Base-by-base conservation (phyloP, 2,888 invertebrate species). In the Cerceris ruficornis region DNA sequence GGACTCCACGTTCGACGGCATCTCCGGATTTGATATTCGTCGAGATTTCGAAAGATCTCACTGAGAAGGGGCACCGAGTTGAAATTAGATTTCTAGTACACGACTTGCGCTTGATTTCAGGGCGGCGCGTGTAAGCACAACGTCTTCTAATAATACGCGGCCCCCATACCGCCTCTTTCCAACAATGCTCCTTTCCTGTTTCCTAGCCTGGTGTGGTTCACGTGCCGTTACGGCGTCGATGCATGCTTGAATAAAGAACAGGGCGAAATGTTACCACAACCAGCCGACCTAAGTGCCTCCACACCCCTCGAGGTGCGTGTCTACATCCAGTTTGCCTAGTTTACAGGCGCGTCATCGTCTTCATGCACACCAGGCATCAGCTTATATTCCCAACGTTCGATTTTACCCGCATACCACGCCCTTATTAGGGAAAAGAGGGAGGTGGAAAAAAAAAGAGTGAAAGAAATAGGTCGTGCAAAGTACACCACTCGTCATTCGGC, bases 61-160 rank as follows among this genome's bases (percentile, higher is more conserved):
- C 62, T 39, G 60, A 28, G 64, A 52, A 14, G 55, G 69, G 49
- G 50, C 46, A 42, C 59, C 43, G 62, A 50, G 70, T 80, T 71
- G 81, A 80, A 88, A 88, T 88, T 87, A 84, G 85, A 88, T 86
- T 88, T 87, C 86, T 88, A 81, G 88, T 80, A 61, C 88, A 84
- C 72, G 88, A 81, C 73, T 49, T 83, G 65, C 77, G 70, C 72
- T 85, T 76, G 83, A 83, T 88, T 88, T 87, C 75, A 79, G 75
- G 65, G 46, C 65, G 72, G 41, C 62, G 73, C 71, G 58, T 75
- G 67, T 75, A 70, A 77, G 79, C 79, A 69, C 65, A 64, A 55
- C 59, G 76, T 52, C 62, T 80, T 86, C 81, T 83, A 86, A 80
- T 83, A 87, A 86, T 87, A 85, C 68, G 8, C 67, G 60, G n/a